Conservation (phyloP, 2,797 vertebrate species). For the Sternarchorhynchus goeldii region DNA sequence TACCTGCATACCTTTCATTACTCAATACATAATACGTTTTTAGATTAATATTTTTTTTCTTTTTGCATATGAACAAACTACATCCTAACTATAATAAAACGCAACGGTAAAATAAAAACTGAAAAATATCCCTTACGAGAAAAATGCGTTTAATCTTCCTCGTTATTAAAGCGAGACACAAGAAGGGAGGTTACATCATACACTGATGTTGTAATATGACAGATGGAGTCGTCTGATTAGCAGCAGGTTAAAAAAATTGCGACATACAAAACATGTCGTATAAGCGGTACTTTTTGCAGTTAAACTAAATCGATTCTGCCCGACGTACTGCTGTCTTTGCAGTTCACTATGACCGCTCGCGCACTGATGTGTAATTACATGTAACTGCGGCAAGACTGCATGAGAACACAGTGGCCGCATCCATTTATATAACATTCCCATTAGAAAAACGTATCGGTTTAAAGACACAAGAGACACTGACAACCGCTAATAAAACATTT, state of each 20-base stretch:
- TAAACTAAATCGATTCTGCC: conserved; percentile 4
- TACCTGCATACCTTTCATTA: too few species aligned
- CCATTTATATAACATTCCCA: too few species aligned
- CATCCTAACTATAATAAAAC: too few species aligned
- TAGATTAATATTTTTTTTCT: too few species aligned
- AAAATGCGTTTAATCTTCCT: not conserved
- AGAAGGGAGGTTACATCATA: conserved; percentile 2
- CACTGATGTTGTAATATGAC: not conserved
- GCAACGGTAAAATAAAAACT: too few species aligned
- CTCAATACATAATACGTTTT: too few species aligned
- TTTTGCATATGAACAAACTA: too few species aligned
- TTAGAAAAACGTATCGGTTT: too few species aligned
- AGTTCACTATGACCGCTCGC: not conserved
- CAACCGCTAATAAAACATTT: not conserved
- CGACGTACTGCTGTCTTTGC: not conserved
- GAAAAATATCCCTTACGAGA: not conserved
- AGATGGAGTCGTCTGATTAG: not conserved
- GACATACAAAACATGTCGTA: not conserved
- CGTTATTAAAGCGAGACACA: not conserved
- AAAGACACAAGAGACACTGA: not conserved
- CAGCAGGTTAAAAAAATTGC: not conserved
- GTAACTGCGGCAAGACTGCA: conserved; percentile 25
- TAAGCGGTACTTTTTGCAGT: not conserved
- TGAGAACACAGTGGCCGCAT: not conserved
- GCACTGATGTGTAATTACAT: conserved; percentile 3